phyloP scores from a whole-genome alignment of 92 coral and sea anemone genomes.

The Epizoanthus ramosus region DNA sequence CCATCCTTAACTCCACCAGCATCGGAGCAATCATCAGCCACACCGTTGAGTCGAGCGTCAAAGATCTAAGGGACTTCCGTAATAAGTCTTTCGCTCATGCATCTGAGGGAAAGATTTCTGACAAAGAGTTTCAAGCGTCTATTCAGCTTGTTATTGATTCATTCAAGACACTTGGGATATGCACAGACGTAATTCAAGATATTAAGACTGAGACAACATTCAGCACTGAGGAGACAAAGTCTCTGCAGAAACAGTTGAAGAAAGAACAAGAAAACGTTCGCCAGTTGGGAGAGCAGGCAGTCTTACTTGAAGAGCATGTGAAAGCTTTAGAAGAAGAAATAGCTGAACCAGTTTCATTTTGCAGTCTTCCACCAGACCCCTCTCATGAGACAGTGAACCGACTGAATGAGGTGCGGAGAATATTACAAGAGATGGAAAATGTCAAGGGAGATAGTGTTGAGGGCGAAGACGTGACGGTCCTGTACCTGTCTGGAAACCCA shows the following conservation, averaged over 20 bases:
- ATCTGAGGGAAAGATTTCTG: not conserved
- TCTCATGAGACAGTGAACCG: no score
- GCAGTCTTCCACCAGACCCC: no score
- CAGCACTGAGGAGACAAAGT: not conserved
- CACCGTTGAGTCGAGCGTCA: not conserved
- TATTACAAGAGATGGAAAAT: no score
- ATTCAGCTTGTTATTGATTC: not conserved
- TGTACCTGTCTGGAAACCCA: no score
- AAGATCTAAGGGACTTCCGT: constrained; percentile 23
- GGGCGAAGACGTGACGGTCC: no score
- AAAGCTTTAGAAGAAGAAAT: not conserved
- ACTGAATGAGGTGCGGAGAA: no score
- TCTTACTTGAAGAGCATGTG: not conserved
- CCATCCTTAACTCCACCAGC: constrained; percentile 29
- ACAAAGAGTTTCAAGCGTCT: not conserved
- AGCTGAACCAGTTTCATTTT: no score
- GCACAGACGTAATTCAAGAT: not conserved
- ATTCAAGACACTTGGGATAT: not conserved
- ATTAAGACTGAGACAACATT: not conserved
- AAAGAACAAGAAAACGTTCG: no score
- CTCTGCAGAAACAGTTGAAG: no score
- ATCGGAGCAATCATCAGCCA: constrained; percentile 6
- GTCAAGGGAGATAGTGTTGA: no score
- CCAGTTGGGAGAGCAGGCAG: no score
- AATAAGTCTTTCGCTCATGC: constrained; percentile 16